Evolutionary conservation across 2,797 vertebrate genomes (phyloP).

Genomic region (Eidolon dupreanum): DNA sequence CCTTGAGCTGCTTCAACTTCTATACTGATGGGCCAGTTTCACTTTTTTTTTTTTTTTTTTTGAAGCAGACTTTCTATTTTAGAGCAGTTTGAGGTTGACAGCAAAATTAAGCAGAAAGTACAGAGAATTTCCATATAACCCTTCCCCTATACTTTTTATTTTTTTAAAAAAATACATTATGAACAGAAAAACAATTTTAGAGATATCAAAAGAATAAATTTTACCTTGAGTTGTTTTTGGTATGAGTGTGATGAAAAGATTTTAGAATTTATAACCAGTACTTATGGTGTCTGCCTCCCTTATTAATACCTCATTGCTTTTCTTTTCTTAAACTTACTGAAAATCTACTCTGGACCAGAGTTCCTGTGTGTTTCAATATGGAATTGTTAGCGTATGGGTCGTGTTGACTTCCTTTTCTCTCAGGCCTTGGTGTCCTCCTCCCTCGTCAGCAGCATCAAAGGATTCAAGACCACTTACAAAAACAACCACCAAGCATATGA

Average conservation of each 20-base stretch:
- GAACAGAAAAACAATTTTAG: not conserved
- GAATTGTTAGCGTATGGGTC: not conserved
- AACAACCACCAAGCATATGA: not conserved
- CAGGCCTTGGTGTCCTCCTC: not conserved
- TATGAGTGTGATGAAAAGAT: not conserved
- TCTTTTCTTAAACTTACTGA: constrained; percentile 9
- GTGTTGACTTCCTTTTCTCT: not conserved
- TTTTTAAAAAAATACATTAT: not conserved
- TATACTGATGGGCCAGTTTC: not conserved
- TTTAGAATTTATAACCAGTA: constrained; percentile 14
- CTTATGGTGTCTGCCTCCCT: not conserved
- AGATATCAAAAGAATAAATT: not conserved
- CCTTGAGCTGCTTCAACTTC: not conserved
- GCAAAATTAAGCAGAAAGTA: not conserved
- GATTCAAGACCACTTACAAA: not conserved
- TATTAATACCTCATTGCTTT: not conserved
- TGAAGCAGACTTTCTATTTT: not conserved
- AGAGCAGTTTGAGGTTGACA: constrained; percentile 25
- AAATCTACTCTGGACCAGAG: not conserved
- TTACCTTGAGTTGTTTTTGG: not conserved
- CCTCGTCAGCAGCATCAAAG: not conserved
- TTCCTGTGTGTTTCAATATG: not conserved
- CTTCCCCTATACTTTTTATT: not conserved
- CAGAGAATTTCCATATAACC: not conserved
- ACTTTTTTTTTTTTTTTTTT: not conserved